Percentiles rank a stretch among this genome's conserved stretches.
Evolutionary conservation across 2,797 vertebrate species (phyloP).

Genomic region (Falco berigora): DNA sequence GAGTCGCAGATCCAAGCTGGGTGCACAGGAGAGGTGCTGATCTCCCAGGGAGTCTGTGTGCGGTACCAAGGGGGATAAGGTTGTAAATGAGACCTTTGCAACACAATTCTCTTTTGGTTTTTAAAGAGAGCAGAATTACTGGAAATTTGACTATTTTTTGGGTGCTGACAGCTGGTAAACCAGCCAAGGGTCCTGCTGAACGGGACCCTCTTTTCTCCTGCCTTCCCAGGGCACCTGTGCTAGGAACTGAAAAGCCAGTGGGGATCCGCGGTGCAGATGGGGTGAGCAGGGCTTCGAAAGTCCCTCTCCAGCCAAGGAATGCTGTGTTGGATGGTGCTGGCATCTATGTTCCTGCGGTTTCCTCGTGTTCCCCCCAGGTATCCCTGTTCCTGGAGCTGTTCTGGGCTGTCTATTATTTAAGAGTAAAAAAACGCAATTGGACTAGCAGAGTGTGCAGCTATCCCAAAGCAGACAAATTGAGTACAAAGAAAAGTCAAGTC

Average conservation of each 20-base stretch:
- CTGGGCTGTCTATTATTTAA: background rate
- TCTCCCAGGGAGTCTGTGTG: background rate
- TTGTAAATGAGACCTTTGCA: background rate
- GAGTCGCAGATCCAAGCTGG: background rate
- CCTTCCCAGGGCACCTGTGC: accelerated
- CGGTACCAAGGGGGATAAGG: background rate
- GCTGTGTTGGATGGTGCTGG: background rate
- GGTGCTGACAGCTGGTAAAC: background rate
- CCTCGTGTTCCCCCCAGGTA: background rate
- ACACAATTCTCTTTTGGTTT: background rate
- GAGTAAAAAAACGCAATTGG: background rate
- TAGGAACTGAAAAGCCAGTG: background rate
- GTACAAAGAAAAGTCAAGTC: background rate
- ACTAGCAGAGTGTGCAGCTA: background rate
- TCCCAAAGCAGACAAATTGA: background rate
- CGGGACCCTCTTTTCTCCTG: background rate
- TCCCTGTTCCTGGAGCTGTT: background rate
- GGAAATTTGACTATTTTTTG: background rate
- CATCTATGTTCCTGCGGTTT: background rate
- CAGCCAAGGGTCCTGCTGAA: background rate
- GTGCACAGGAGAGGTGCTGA: background rate
- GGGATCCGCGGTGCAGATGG: background rate
- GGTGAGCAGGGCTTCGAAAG: background rate
- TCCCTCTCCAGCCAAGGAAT: too few relatives aligned
- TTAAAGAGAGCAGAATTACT: background rate